Percentiles rank a stretch among this genome's conserved stretches.
These are phyloP conservation scores for Sternarchorhynchus goeldii DNA, from an alignment of 2,797 vertebrate genomes.

Conservation along the genomic window DNA sequence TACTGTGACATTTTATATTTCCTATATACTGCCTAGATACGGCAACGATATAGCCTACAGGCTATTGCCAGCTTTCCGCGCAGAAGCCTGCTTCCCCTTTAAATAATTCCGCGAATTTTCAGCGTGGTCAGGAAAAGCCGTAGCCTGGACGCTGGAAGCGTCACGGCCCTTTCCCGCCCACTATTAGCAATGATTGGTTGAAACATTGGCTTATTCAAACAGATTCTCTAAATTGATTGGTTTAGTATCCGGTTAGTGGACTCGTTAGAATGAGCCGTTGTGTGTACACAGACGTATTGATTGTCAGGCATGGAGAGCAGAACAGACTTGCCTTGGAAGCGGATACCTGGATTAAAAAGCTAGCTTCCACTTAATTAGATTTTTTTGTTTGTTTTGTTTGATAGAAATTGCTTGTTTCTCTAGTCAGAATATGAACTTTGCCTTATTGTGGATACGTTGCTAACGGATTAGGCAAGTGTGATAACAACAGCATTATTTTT, in stretches of 20 bases:
- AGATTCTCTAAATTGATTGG: constrained; percentile 69
- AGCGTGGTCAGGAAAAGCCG: constrained; percentile 61
- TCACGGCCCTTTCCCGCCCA: constrained; percentile 66
- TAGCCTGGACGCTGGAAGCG: constrained; percentile 60
- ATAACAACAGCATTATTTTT: no score
- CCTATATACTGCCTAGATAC: no score
- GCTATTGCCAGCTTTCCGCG: no score
- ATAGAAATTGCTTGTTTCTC: neutral
- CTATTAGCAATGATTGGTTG: constrained; percentile 64
- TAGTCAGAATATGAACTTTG: constrained; percentile 11
- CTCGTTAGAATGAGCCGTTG: constrained; percentile 58
- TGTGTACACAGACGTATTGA: constrained; percentile 59
- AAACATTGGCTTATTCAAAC: constrained; percentile 73
- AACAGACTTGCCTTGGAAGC: neutral
- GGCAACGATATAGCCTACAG: no score
- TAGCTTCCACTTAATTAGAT: neutral
- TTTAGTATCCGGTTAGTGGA: constrained; percentile 63
- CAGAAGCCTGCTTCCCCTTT: constrained; percentile 58
- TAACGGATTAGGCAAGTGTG: neutral
- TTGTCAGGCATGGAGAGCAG: constrained; percentile 45
- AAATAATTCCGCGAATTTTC: constrained; percentile 66
- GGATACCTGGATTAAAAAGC: constrained; percentile 5
- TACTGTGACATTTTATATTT: no score
- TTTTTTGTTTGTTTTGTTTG: constrained; percentile 2
- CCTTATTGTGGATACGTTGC: neutral